These are phyloP conservation scores for Gnathonemus longibarbis DNA, from an alignment of 2,113 vertebrate genomes.

Conservation along the genomic window DNA sequence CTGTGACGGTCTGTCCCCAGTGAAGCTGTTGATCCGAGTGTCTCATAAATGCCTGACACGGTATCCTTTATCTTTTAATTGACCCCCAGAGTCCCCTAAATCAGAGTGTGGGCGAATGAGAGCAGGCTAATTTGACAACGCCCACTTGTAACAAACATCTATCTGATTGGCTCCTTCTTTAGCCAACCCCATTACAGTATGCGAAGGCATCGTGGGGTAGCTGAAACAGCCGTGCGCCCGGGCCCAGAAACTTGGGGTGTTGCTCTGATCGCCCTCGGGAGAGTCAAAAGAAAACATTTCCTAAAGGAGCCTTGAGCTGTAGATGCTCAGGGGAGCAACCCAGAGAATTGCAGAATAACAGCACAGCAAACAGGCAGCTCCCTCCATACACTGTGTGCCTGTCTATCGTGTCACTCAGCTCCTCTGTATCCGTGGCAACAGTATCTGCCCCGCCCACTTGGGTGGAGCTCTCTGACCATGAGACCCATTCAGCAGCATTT, in stretches of 20 bases:
- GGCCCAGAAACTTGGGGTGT: not conserved
- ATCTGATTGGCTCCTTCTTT: not conserved
- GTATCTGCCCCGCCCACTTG: not conserved
- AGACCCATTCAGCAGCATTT: slow-evolving; percentile 47
- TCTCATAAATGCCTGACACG: not conserved
- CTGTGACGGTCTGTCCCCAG: not conserved
- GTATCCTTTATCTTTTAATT: slow-evolving; percentile 1
- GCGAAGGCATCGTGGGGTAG: not conserved
- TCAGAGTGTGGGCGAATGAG: not conserved
- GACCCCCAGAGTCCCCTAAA: not conserved
- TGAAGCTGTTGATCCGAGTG: not conserved
- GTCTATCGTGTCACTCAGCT: not conserved
- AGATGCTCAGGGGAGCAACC: not conserved
- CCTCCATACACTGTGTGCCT: not conserved
- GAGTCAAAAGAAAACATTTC: not conserved
- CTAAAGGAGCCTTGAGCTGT: not conserved
- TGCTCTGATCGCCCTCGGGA: not conserved
- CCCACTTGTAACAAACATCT: not conserved
- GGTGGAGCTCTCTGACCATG: slow-evolving; percentile 12
- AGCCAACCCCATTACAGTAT: not conserved
- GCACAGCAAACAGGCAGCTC: not conserved
- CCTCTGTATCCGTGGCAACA: slow-evolving; percentile 1
- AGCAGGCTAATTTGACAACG: not conserved
- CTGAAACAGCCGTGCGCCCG: not conserved
- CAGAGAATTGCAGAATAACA: not conserved